Percentiles rank a stretch among this genome's conserved stretches.
These are phyloP conservation scores for Lochmaea crataegi DNA, from an alignment of 2,888 invertebrate species.

Conservation along the genomic window DNA sequence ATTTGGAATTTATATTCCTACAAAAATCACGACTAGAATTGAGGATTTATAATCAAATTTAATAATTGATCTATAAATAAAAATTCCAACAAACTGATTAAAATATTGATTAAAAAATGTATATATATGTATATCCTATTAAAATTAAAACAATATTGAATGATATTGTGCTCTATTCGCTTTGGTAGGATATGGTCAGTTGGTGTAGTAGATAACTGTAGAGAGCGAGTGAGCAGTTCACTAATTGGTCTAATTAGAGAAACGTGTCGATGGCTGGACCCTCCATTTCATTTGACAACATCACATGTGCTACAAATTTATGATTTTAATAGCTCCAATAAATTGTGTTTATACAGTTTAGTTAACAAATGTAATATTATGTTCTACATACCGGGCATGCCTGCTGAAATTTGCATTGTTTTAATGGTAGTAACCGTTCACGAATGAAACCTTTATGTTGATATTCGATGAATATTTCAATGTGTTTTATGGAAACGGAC, in stretches of 20 bases:
- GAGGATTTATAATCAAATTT: too few species aligned
- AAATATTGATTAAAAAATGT: neutral
- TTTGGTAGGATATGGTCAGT: conserved; percentile 13
- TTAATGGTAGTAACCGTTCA: conserved; percentile 10
- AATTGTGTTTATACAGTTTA: conserved; percentile 64
- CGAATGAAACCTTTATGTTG: neutral
- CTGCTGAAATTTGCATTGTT: conserved; percentile 17
- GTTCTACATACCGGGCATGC: conserved; percentile 4
- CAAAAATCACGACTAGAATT: too few species aligned
- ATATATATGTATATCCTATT: neutral
- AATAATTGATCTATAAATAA: too few species aligned
- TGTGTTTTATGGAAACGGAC: neutral
- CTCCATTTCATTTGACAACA: conserved; percentile 63
- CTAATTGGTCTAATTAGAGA: conserved; percentile 65
- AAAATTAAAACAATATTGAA: neutral
- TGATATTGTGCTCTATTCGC: neutral
- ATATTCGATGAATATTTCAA: conserved; percentile 1
- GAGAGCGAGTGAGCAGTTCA: conserved; percentile 57
- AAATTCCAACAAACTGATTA: too few species aligned
- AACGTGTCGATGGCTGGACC: conserved; percentile 62
- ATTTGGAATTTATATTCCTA: too few species aligned
- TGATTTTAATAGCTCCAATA: conserved; percentile 65
- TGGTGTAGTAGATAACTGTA: conserved; percentile 13
- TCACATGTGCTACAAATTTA: conserved; percentile 64
- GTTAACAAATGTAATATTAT: conserved; percentile 61